Base-by-base conservation (phyloP, 2,888 invertebrate genomes). In the Parnassius glacialis region DNA sequence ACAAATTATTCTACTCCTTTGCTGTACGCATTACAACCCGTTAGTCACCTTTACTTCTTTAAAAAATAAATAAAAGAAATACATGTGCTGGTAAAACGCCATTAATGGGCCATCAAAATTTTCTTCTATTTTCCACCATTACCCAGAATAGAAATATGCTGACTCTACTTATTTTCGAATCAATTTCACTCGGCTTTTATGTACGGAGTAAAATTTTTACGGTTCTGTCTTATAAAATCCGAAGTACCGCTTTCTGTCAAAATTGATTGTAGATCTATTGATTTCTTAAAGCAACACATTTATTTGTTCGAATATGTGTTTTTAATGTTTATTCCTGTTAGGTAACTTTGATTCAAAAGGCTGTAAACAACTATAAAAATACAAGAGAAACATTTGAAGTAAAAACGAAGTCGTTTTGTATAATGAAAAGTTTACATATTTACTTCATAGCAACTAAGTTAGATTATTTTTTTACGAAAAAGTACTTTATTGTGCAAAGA, bases 181-280 rank as follows among this genome's bases (percentile, higher is more conserved):
- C 72, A 67, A 67, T 65, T 74, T 73, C 72, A 73, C 66, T 69
- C 64, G 66, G 51, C 62, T 76, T 80, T 81, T 79, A 79, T 72
- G 68, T 68, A 45, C 52, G 65, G 62, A 70, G 69, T 81, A 81
- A 80, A 80, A 70, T 69, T 76, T 80, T 79, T 79, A 78, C 71
- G 70, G 69, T 68, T 70, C 71, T 64, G 58, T 64, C 70, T 73
- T 67, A 52, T 7, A 53, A 52, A 25, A 42, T 12, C 12, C 48
- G 20, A n/a, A 16, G 48, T 13, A 34, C 13, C 56, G 12, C 11
- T 57, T 48, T 43, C 43, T 45, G 52, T 50, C 25, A 51, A 2
- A 61, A 59, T 57, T 47, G 47, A 57, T 53, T 57, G 52, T 20
- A 42, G 13, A 57, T 25, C 25, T 20, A 25, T 12, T 55, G 5